phyloP scores from a whole-genome alignment of 1,140 invertebrate genomes.

The Antheraea pernyi region DNA sequence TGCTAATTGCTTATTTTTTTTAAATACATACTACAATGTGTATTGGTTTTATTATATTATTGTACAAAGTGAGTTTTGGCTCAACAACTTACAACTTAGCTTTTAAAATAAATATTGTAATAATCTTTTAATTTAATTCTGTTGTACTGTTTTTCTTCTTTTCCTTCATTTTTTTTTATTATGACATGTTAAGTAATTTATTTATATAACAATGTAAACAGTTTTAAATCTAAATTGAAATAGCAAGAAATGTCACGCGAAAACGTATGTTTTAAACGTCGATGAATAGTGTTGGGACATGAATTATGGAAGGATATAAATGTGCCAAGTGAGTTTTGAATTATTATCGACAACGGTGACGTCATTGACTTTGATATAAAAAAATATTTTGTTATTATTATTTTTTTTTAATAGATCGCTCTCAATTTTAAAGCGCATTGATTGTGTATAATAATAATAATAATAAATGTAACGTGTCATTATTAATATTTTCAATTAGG shows the following conservation, averaged over 20 bases:
- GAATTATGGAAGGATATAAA: conserved; percentile 14
- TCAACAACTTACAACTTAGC: conserved; percentile 67
- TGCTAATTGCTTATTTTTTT: conserved; percentile 54
- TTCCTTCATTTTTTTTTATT: conserved; percentile 3
- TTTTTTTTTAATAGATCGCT: conserved; percentile 14
- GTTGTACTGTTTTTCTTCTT: conserved; percentile 16
- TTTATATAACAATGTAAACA: too few species aligned
- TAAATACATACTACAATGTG: conserved; percentile 47
- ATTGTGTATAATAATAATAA: conserved; percentile 18
- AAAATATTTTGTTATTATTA: conserved; percentile 2
- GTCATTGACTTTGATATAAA: background rate
- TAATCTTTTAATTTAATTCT: conserved; percentile 45
- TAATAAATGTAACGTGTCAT: conserved; percentile 29
- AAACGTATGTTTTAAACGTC: background rate
- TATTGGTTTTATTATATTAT: conserved; percentile 52
- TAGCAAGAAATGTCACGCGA: background rate
- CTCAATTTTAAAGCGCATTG: conserved; percentile 19
- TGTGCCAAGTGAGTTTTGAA: conserved; percentile 24
- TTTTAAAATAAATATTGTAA: conserved; percentile 49
- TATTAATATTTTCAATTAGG: conserved; percentile 30
- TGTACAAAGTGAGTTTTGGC: conserved; percentile 75
- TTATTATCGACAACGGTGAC: conserved; percentile 6
- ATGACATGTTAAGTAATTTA: conserved; percentile 37
- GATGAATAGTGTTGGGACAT: conserved; percentile 17
- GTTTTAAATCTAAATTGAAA: background rate